Evolutionary conservation across 2,113 vertebrate species (phyloP), one percentile per base, ranked within the genome.

Genomic region (Brachyhypopomus gauderio): DNA sequence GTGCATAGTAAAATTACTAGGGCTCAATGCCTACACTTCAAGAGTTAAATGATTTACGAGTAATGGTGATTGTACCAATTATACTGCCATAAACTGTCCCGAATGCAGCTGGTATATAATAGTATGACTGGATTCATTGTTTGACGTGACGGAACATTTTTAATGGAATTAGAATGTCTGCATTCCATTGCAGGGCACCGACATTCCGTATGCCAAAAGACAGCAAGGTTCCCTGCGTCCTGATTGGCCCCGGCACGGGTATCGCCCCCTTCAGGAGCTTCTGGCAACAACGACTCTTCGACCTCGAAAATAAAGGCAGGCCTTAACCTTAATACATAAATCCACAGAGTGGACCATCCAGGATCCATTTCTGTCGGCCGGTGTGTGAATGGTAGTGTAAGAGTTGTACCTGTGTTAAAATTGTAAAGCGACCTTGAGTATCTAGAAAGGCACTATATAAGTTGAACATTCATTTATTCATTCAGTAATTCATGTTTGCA

Each of bases 261-360:
- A 98, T 99, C 0, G 98, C 98, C 17, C 98, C 98, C 0, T 99
- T 99, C 94, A 95, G 98, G 77, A 98, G 97, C 89, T 99, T 99
- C 91, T 99, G 98, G 98, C 96, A 99, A 77, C 96, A 99, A 84
- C 93, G 96, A 77, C 94, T 96, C 0, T 96, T 94, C 19, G 96
- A 99, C 78, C 93, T 95, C 59, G 95, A 97, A 75, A 95, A 97
- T 80, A 96, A 95, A 90, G 97, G 98, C 98, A 76, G 19, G 92
- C 84, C 11, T 0, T 0, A 0, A 36, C 70, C 11, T 12, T 22
- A 41, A 58, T 36, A 52, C 12, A 0, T 8, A 34, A 30, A 63
- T 12, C 2, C 22, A 66, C n/a, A 9, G 3, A 36, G 5, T 66
- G 25, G 62, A 34, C 14, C 14, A 9, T 60, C 2, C 58, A 60